Evolutionary conservation across 92 coral and sea anemone genomes (phyloP), one percentile per base, ranked within the genome.

Genomic region (Epizoanthus rinbou): DNA sequence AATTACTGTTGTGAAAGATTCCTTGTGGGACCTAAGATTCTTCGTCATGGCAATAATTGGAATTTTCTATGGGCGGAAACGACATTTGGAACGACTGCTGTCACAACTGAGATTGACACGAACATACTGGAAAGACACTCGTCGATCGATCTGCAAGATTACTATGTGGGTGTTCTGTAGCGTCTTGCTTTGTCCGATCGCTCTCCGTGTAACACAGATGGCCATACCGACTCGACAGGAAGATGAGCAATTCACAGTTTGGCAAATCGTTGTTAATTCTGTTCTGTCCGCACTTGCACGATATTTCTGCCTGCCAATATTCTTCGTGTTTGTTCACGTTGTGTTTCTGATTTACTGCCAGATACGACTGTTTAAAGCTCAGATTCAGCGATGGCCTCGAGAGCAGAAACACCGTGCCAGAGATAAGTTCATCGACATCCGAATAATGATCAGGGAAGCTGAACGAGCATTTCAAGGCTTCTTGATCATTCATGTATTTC

Each of bases 381-480:
- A 88, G 11, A 75, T 93, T 39, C 85, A 88, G 56, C 59, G 56
- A 22, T 93, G 94, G 94, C 89, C 86, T 0, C 57, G 16, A 17
- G 71, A 35, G 3, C 59, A 31, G 47, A 58, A 69, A 11, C 74
- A 64, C 45, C 18, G 72, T n/a, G 92, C 90, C 3, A 65, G 97
- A 47, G 83, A 90, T 69, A 79, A 85, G 45, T 88, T 93, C 60
- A 69, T 88, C 35, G 91, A 93, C 65, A 86, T 93, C 68, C 52
- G 17, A 22, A 1, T 0, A 0, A 64, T 79, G 80, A 85, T 88
- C 39, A 85, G 79, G 19, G 68, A 41, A 16, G 80, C 90, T 15
- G 88, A 90, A 83, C 87, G 79, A 47, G 76, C 84, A 6, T 88
- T 93, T 18, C 97, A 93, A 18, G 33, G 79, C 0, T 86, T 91